Percentiles rank a stretch among this genome's conserved stretches.
Evolutionary conservation across 37 sponge, comb jelly and placozoan genomes (phyloP).

Genomic region (Agelas oroides): DNA sequence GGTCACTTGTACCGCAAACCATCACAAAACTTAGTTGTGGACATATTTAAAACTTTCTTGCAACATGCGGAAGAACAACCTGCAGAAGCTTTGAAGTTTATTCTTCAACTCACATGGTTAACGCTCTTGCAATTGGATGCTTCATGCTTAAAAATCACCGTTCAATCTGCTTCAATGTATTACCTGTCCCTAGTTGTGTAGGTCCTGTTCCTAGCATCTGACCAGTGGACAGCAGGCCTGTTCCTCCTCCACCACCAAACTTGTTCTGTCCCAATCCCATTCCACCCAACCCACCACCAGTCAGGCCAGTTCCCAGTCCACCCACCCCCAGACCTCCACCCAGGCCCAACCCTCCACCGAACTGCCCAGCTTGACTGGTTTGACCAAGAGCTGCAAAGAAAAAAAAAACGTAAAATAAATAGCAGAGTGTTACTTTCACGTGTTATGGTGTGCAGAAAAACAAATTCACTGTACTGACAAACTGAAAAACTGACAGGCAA

Average conservation of each 20-base stretch:
- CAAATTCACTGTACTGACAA: not conserved
- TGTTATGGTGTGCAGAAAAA: too few species aligned
- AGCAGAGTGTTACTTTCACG: not conserved
- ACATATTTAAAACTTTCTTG: too few species aligned
- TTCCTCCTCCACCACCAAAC: conserved; percentile 12
- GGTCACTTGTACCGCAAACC: too few species aligned
- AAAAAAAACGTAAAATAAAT: not conserved
- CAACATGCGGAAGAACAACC: too few species aligned
- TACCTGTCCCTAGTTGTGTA: too few species aligned
- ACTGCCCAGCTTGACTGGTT: conserved; percentile 6
- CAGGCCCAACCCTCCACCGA: conserved; percentile 37
- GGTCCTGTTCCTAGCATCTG: too few species aligned
- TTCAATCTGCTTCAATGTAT: too few species aligned
- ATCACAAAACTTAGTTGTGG: too few species aligned
- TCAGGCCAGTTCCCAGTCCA: conserved; percentile 26
- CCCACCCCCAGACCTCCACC: conserved; percentile 61
- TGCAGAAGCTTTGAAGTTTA: too few species aligned
- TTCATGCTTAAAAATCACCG: too few species aligned
- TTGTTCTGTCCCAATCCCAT: conserved; percentile 13
- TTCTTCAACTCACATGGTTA: too few species aligned
- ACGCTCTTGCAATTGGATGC: too few species aligned
- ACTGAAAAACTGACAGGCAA: not conserved
- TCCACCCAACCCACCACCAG: conserved; percentile 6
- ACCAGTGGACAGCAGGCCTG: not conserved
- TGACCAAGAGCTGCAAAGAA: not conserved